Evolutionary conservation across 92 coral and sea anemone species (phyloP), one percentile per base, ranked within the genome.

Genomic region (Chrysogorgia sp.): DNA sequence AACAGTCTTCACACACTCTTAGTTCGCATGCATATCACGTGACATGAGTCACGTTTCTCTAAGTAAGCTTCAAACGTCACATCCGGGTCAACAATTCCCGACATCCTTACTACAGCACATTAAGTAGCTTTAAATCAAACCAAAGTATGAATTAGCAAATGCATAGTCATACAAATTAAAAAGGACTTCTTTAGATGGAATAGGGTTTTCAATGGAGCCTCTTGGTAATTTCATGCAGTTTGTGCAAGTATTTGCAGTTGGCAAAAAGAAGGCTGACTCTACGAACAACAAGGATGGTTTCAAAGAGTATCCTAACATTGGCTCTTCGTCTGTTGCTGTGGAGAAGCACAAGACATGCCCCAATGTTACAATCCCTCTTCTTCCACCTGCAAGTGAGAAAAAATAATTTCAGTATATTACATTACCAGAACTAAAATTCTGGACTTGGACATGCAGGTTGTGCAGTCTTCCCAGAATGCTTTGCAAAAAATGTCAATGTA

Each of bases 91-190:
- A n/a, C n/a, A n/a, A n/a, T n/a, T n/a, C n/a, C n/a, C n/a, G n/a
- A 14, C 19, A 14, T 1, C 21, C 19, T 17, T 14, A 48, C 19
- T 48, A 22, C 56, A 48, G 2, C 19, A 14, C 21, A 48, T 48
- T 0, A 48, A 48, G 15, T 48, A n/a, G n/a, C 62, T 12, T 37
- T 56, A 56, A 12, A 56, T 3, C 62, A 56, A 56, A 63, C 92
- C 92, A 76, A 89, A 89, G 67, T 70, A 86, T 37, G 87, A 34
- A 66, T 67, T 76, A 20, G 63, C 15, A 58, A 88, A 88, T 45
- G 85, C 92, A 85, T 37, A 60, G 59, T 88, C 90, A 75, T 81
- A 88, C 57, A 75, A 58, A 59, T 68, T 60, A 67, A 81, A 85
- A 22, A 85, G 83, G 20, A 13, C 50, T 25, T 78, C 83, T 47